Evolutionary conservation across 2,113 vertebrate species (phyloP).

Genomic region (Ciconia maguari): DNA sequence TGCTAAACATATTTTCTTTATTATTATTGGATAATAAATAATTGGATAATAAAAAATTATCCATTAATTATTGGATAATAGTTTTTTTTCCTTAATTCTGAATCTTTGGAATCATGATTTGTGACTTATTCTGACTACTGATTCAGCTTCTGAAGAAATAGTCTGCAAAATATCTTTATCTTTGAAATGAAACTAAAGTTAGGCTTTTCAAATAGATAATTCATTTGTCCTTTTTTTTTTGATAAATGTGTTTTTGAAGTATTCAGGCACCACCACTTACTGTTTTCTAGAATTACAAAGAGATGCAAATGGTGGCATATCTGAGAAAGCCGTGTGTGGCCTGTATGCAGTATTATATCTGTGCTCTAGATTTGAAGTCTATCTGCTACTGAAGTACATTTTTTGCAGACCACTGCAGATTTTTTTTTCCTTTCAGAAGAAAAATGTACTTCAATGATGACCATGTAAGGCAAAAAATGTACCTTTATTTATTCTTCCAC

Average conservation of each 20-base stretch:
- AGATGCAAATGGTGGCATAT: not conserved
- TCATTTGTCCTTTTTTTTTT: not conserved
- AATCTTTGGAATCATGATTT: not conserved
- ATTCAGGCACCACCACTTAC: not conserved
- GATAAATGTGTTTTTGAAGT: not conserved
- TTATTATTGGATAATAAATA: not conserved
- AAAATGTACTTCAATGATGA: slow-evolving; percentile 30
- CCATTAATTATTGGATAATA: not conserved
- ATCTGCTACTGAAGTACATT: slow-evolving; percentile 2
- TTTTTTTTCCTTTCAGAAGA: slow-evolving; percentile 17
- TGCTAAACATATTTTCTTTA: not conserved
- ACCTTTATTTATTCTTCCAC: slow-evolving; percentile 15
- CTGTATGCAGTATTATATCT: not conserved
- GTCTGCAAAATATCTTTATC: not conserved
- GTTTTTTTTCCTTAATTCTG: not conserved
- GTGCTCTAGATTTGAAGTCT: slow-evolving; percentile 7
- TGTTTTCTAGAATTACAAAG: not conserved
- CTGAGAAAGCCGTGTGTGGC: not conserved
- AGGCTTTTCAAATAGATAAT: not conserved
- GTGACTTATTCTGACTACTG: not conserved
- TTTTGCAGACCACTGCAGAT: slow-evolving; percentile 30
- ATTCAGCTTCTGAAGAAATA: not conserved
- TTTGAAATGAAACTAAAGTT: not conserved
- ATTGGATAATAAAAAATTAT: not conserved
- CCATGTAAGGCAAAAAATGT: not conserved